These are phyloP conservation scores for Drosophila sulfurigaster DNA, from an alignment of 1,140 invertebrate genomes.

Conservation along the genomic window DNA sequence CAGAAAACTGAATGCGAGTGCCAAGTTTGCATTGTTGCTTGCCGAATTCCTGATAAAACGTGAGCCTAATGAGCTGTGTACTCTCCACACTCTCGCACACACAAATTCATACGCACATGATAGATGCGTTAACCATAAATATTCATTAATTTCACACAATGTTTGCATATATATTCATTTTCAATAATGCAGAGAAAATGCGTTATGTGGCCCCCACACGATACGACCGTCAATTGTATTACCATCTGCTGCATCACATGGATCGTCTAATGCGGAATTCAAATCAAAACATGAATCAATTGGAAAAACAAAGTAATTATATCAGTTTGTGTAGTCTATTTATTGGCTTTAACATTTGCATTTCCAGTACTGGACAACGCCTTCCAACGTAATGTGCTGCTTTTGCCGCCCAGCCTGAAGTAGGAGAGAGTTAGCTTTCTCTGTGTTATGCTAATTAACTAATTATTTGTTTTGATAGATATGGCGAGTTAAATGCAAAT, in stretches of 20 bases:
- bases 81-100: constrained; percentile 3
- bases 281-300: neutral
- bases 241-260: constrained; percentile 66
- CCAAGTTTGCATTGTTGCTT: constrained; percentile 65
- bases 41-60: constrained; percentile 77
- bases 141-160: constrained; percentile 47
- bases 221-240: constrained; percentile 69
- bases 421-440: neutral
- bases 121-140: constrained; percentile 45
- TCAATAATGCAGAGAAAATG: constrained; percentile 63
- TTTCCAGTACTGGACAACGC: constrained; percentile 59
- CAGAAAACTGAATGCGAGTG: constrained; percentile 52
- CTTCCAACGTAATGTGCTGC: constrained; percentile 63
- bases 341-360: neutral
- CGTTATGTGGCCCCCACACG: constrained; percentile 69
- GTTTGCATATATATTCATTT: constrained; percentile 25
- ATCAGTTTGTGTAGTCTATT: neutral
- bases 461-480: constrained; percentile 15
- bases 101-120: constrained; percentile 18
- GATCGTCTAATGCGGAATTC: constrained; percentile 40
- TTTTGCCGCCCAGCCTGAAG: constrained; percentile 50
- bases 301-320: constrained; percentile 51
- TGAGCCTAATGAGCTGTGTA: constrained; percentile 63
- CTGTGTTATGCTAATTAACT: neutral
- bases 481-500: constrained; percentile 61